Percentiles rank a stretch among this genome's conserved stretches.
Conservation (phyloP, 2,113 vertebrate species). For the Semnornis frantzii region DNA sequence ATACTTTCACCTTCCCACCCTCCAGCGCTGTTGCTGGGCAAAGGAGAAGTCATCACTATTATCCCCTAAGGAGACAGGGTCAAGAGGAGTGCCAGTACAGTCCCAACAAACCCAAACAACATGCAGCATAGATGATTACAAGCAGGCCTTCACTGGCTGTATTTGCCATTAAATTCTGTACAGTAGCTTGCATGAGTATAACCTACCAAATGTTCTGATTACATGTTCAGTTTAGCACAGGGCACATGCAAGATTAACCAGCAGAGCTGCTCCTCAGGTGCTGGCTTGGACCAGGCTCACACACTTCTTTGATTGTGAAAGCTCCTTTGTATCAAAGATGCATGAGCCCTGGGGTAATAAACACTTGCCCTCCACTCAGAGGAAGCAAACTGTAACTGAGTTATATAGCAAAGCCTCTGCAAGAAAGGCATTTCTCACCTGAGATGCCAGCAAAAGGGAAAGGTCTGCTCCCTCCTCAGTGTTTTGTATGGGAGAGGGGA, state of each 20-base stretch:
- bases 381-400: neutral
- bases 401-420: neutral
- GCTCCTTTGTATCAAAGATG: neutral
- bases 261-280: neutral
- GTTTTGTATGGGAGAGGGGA: neutral
- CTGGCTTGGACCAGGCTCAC: neutral
- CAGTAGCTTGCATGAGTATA: neutral
- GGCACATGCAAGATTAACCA: neutral
- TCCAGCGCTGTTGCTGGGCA: neutral
- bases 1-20: conserved; percentile 22
- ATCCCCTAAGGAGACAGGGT: neutral
- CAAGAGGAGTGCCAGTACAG: neutral
- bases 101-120: neutral
- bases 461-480: neutral
- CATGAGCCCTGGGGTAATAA: neutral
- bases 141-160: neutral
- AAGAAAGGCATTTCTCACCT: neutral
- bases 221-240: neutral
- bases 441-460: neutral
- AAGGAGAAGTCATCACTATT: neutral
- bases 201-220: neutral
- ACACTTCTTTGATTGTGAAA: neutral
- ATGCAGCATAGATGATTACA: neutral
- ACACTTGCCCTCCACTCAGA: neutral
- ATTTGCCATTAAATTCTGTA: neutral